Evolutionary conservation across 2,797 vertebrate species (phyloP).

Genomic region (Darevskia mixta): DNA sequence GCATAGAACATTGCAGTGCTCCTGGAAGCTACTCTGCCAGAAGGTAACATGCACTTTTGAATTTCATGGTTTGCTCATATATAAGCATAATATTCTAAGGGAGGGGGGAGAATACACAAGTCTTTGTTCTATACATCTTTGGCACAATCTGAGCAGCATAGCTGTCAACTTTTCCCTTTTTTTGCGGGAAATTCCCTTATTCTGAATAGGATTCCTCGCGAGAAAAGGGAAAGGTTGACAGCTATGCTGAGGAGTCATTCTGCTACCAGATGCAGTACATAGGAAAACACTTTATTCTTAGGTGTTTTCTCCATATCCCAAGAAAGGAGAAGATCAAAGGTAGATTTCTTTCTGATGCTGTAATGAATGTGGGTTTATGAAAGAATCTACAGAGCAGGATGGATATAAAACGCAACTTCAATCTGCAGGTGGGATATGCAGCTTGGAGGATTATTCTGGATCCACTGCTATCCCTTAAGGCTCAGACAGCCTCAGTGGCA

Average conservation of each 20-base stretch:
- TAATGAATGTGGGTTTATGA: background rate
- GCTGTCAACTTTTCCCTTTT: no score
- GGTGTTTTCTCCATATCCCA: background rate
- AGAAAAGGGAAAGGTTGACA: no score
- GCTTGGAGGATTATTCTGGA: no score
- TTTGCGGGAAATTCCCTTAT: no score
- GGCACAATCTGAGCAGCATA: background rate
- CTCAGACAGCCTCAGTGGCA: no score
- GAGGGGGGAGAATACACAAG: background rate
- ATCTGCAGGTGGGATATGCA: no score
- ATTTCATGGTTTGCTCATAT: background rate
- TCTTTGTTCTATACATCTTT: background rate
- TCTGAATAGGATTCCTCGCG: no score
- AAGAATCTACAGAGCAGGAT: background rate
- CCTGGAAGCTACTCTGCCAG: background rate
- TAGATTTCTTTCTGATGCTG: background rate
- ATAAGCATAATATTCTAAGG: background rate
- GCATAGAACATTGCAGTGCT: background rate
- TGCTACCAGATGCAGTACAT: background rate
- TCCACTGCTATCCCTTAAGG: no score
- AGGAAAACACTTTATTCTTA: background rate
- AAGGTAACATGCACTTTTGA: background rate
- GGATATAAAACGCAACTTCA: background rate
- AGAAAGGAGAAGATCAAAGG: background rate
- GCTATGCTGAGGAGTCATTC: background rate